phyloP scores from a whole-genome alignment of 1,140 invertebrate species.

The Piezodorus guildinii region DNA sequence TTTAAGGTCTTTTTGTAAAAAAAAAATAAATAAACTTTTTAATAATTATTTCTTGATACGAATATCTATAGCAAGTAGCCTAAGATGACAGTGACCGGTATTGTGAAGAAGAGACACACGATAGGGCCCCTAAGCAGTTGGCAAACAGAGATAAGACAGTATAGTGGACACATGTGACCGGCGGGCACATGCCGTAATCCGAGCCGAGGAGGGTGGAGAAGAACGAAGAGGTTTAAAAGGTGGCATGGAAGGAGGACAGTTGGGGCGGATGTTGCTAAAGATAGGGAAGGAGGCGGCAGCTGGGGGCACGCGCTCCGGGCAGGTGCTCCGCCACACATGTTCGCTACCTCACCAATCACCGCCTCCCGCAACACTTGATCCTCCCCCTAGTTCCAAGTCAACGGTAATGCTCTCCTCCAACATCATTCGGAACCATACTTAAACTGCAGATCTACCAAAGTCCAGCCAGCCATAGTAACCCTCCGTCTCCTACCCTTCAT shows the following conservation, averaged over 20 bases:
- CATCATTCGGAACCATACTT: too few species aligned
- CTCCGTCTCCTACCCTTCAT: too few species aligned
- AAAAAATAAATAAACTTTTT: too few species aligned
- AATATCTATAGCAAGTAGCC: too few species aligned
- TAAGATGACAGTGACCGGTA: too few species aligned
- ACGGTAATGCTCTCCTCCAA: too few species aligned
- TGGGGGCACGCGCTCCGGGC: neutral
- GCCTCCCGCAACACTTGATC: constrained; percentile 8
- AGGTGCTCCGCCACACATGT: constrained; percentile 1
- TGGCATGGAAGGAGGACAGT: neutral
- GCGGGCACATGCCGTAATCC: constrained; percentile 1
- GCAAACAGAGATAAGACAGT: neutral
- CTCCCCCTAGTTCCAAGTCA: neutral
- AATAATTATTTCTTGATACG: too few species aligned
- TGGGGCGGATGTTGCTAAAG: constrained; percentile 15
- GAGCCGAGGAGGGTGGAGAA: neutral
- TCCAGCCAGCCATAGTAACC: too few species aligned
- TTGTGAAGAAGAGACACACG: too few species aligned
- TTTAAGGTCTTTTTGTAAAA: too few species aligned
- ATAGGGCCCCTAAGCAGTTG: neutral
- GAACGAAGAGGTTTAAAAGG: neutral
- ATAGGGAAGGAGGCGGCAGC: constrained; percentile 10
- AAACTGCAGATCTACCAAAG: too few species aligned
- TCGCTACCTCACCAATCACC: constrained; percentile 8
- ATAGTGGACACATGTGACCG: constrained; percentile 3